These are phyloP conservation scores for Drosophila mauritiana DNA, from an alignment of 1,140 invertebrate species.

Conservation along the genomic window DNA sequence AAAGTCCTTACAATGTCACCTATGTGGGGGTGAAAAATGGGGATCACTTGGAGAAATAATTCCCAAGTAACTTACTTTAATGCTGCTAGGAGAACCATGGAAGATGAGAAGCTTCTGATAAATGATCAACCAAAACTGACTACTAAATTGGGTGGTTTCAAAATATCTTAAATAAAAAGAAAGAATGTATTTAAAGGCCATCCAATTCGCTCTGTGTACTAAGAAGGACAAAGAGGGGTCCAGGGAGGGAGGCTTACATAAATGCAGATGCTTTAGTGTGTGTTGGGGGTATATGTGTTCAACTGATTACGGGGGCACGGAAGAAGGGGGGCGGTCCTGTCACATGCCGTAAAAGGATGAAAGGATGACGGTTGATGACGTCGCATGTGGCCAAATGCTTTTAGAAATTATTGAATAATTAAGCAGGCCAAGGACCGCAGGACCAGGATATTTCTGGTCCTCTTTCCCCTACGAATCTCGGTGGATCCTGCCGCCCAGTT, in stretches of 20 bases:
- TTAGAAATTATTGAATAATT: constrained; percentile 83
- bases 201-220: neutral
- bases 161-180: too few relatives aligned
- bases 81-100: too few relatives aligned
- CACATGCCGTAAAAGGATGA: constrained; percentile 69
- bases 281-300: constrained; percentile 56
- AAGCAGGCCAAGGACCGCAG: constrained; percentile 48
- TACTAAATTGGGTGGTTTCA: too few relatives aligned
- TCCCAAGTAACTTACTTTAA: neutral
- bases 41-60: constrained; percentile 10
- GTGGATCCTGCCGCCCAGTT: neutral
- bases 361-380: constrained; percentile 62
- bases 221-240: neutral
- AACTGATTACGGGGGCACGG: constrained; percentile 66
- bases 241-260: constrained; percentile 20
- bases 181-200: neutral
- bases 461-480: neutral
- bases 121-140: too few relatives aligned
- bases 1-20: constrained; percentile 47
- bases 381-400: constrained; percentile 76
- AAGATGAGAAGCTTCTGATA: too few relatives aligned
- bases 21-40: constrained; percentile 1
- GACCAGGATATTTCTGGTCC: constrained; percentile 7
- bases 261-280: constrained; percentile 27
- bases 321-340: constrained; percentile 8